Percentiles rank a stretch among this genome's conserved stretches.
Evolutionary conservation across 2,888 invertebrate genomes (phyloP).

Genomic region (Aelia acuminata): DNA sequence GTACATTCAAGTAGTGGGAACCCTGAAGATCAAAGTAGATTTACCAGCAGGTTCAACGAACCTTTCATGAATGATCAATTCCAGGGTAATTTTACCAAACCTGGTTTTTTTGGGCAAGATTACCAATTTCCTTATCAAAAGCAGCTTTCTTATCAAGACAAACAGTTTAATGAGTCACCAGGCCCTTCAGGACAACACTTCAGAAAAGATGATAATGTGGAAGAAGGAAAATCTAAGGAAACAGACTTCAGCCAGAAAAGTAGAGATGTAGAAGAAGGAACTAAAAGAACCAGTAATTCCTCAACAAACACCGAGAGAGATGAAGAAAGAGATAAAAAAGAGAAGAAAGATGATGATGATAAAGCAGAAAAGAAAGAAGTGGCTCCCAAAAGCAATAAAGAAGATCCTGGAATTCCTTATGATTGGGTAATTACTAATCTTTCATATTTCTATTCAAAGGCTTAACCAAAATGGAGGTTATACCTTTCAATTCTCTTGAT

Average conservation of each 20-base stretch:
- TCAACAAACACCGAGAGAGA: slow-evolving; percentile 60
- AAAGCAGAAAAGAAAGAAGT: slow-evolving; percentile 71
- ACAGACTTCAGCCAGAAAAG: slow-evolving; percentile 72
- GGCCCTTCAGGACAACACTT: slow-evolving; percentile 50
- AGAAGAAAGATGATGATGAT: slow-evolving; percentile 72
- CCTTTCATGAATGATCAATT: slow-evolving; percentile 26
- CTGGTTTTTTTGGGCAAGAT: slow-evolving; percentile 53
- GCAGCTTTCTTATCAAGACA: slow-evolving; percentile 42
- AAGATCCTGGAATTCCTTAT: slow-evolving; percentile 87
- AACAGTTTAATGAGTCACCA: slow-evolving; percentile 52
- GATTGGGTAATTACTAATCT: slow-evolving; percentile 79
- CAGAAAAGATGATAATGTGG: slow-evolving; percentile 55
- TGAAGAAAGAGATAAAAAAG: slow-evolving; percentile 70
- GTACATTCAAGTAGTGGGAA: background rate
- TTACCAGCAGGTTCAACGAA: slow-evolving; percentile 23
- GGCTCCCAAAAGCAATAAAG: slow-evolving; percentile 71
- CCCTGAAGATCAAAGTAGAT: slow-evolving; percentile 34
- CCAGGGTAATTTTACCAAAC: slow-evolving; percentile 37
- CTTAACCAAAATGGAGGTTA: no score
- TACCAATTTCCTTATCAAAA: slow-evolving; percentile 43
- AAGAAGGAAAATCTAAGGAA: slow-evolving; percentile 68
- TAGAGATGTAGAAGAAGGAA: slow-evolving; percentile 72
- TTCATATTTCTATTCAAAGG: background rate
- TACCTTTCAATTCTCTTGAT: no score
- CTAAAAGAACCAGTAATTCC: slow-evolving; percentile 69